These are phyloP conservation scores for Gephyroberyx darwinii DNA, from an alignment of 2,797 vertebrate genomes.

Conservation along the genomic window DNA sequence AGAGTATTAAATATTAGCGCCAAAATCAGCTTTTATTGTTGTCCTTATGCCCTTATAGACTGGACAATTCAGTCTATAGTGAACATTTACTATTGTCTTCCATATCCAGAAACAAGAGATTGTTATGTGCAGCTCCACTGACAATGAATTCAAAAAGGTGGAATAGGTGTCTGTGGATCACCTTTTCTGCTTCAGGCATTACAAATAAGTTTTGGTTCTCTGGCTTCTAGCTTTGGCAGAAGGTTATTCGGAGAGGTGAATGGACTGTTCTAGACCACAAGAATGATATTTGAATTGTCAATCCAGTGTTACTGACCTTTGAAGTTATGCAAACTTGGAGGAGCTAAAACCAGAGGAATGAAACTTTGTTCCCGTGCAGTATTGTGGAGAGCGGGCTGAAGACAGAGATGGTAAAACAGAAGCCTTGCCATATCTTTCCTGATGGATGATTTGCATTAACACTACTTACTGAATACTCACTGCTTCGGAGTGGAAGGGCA, in stretches of 20 bases:
- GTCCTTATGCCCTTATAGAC: too few relatives aligned
- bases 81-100: not conserved
- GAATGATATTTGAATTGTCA: slow-evolving; percentile 19
- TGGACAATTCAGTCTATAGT: not conserved
- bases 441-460: slow-evolving; percentile 54
- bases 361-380: slow-evolving; percentile 13
- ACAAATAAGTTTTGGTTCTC: slow-evolving; percentile 5
- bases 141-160: not conserved
- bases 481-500: slow-evolving; percentile 17
- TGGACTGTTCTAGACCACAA: not conserved
- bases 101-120: not conserved
- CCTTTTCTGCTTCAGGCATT: slow-evolving; percentile 2
- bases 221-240: slow-evolving; percentile 15
- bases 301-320: slow-evolving; percentile 9
- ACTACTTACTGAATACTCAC: slow-evolving; percentile 37
- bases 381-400: slow-evolving; percentile 22
- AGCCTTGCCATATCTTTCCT: slow-evolving; percentile 32
- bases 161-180: slow-evolving; percentile 2
- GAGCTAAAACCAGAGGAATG: slow-evolving; percentile 16
- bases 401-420: slow-evolving; percentile 21
- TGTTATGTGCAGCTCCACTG: not conserved
- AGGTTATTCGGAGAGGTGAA: slow-evolving; percentile 6
- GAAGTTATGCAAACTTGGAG: slow-evolving; percentile 17
- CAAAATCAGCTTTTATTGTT: too few relatives aligned
- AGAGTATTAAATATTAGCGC: too few relatives aligned